Evolutionary conservation across 1,140 invertebrate species (phyloP), one percentile per base, ranked within the genome.

Genomic region (Drosophila saltans): DNA sequence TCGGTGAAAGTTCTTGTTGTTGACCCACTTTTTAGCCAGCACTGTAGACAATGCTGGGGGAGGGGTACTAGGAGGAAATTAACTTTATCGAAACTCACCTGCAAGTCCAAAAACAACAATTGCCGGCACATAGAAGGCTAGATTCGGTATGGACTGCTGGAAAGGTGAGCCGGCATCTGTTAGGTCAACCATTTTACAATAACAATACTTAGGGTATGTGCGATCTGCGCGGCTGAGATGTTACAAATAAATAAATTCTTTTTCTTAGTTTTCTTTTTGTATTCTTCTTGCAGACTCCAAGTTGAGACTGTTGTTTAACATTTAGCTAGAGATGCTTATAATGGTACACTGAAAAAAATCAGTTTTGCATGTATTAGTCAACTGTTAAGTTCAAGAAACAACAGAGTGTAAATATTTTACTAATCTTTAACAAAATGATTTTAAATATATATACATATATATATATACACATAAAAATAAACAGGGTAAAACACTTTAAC

Each of bases 71-170:
- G 16, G 11, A 52, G 45, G 26, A 26, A 52, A 10, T 52, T 2
- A 6, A 52, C 41, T 43, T 43, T 55, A 5, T 9, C 24, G 10
- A 28, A 45, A 74, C 93, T 94, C 94, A 97, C 96, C 95, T 92
- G 96, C 94, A 81, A 97, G 93, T 67, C 94, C 94, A 72, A 96
- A 92, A 59, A 97, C 94, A 69, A 97, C 94, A 70, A 96, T 94
- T 52, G 95, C 96, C 72, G 96, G 96, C 69, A 96, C 81, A 76
- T 97, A 94, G 85, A 97, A 97, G 67, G 97, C 95, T 36, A 94
- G 93, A 93, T 97, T 96, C 60, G 95, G 96, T 92, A 97, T 97
- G 70, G 95, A 95, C 92, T 96, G 96, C 91, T 97, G 96, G 78
- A 96, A 94, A 1, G 95, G 95, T 73, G 91, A 92, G 39, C 85